Base-by-base conservation (phyloP, 2,888 invertebrate species). In the Opisthograptis luteolata region DNA sequence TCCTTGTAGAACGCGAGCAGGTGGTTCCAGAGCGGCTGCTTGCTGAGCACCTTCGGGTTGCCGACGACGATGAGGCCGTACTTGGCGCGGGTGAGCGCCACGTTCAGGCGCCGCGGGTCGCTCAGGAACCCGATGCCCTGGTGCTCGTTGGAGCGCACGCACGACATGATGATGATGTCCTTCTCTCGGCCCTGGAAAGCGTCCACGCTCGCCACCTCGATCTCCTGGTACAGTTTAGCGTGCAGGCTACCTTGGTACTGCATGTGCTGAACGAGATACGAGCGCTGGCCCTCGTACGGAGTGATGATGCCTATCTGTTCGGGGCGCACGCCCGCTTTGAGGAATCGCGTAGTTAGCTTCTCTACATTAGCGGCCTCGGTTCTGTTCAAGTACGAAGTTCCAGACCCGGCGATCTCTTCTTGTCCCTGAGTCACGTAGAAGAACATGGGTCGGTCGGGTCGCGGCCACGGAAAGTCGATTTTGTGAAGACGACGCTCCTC, bases 161-260 rank as follows among this genome's bases (percentile, higher is more conserved):
- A 99, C 0, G 99, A 99, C 95, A 99, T 97, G 42, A 99, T 98
- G 62, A 99, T 99, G 48, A 99, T 96, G 76, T 99, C 99, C 76
- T 99, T 99, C 78, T 99, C 99, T 36, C 99, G 92, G 0, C 99
- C 99, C 84, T 99, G 99, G 83, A 99, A 99, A 0, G 99, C 99
- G 83, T 99, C 99, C 2, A 99, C 99, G 84, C 98, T 99, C 5
- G 99, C 99, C 0, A 99, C 99, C 87, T 99, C 99, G 44, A 99
- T 98, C 78, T 99, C 99, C 87, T 98, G 96, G 79, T 99, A 99
- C 0, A 99, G 91, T 76, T 99, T 99, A 24, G 98, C 96, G 78
- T 99, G 98, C 44, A 99, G 90, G 7, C 98, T 96, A 7, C 99
- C 99, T 78, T 98, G 99, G 78, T 98, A 98, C 83, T 99, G 99